A percentile compares a stretch with the other conserved stretches of the same genome.
These are phyloP conservation scores for Ifrita kowaldi DNA, from an alignment of 2,113 vertebrate species.

Conservation along the genomic window DNA sequence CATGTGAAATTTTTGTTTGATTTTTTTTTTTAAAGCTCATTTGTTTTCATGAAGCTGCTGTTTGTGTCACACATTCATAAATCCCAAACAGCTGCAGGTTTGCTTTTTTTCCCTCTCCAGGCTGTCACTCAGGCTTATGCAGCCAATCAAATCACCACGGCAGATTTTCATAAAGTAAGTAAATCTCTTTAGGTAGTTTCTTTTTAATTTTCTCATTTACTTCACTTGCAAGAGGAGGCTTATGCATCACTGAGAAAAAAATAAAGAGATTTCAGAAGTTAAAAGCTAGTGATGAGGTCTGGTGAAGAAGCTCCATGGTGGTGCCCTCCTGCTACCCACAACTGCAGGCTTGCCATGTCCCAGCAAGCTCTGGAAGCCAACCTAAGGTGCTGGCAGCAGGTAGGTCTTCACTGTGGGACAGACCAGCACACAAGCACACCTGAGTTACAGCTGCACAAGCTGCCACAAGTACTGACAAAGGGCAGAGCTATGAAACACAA, in stretches of 20 bases:
- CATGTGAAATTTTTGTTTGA: rapidly evolving
- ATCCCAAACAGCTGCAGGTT: neutral
- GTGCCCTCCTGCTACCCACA: neutral
- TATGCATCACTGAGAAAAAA: neutral
- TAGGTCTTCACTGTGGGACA: neutral
- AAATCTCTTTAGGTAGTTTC: neutral
- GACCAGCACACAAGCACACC: neutral
- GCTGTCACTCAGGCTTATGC: neutral
- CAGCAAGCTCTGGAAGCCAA: neutral
- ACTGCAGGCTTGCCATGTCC: neutral
- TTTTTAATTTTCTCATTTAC: slow-evolving; percentile 18
- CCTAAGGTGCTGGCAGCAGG: neutral
- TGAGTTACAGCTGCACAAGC: neutral
- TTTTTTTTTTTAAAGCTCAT: neutral
- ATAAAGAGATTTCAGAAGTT: neutral
- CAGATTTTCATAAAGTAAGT: neutral
- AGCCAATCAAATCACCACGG: neutral
- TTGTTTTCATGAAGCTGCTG: neutral
- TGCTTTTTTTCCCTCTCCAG: neutral
- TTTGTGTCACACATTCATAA: neutral
- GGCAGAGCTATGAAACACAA: neutral
- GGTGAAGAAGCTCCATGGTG: neutral
- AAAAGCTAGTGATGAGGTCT: neutral
- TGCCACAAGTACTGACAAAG: neutral
- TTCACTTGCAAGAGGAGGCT: neutral